A percentile compares a stretch with the other conserved stretches of the same genome.
Evolutionary conservation across 2,113 vertebrate genomes (phyloP).

Genomic region (Sardina pilchardus): DNA sequence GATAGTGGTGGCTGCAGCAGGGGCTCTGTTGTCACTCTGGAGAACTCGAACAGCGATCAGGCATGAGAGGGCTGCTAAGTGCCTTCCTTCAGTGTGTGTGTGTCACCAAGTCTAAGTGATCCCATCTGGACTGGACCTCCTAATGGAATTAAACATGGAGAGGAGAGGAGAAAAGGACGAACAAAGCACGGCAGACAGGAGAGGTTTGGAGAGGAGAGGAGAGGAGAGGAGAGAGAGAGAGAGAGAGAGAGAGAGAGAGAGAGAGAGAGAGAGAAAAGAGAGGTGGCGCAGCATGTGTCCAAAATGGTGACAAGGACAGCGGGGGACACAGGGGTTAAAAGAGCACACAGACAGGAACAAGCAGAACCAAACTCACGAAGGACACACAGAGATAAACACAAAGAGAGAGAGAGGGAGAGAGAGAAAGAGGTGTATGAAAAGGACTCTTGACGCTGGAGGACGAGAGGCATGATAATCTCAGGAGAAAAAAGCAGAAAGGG

Average conservation of each 20-base stretch:
- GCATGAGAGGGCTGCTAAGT: not conserved
- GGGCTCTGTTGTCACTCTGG: not conserved
- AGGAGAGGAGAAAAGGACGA: not conserved
- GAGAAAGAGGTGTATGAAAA: slow-evolving; percentile 41
- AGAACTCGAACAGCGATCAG: not conserved
- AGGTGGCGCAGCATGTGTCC: not conserved
- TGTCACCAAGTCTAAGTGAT: not conserved
- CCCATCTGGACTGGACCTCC: not conserved
- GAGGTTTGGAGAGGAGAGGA: not conserved
- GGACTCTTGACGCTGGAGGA: not conserved
- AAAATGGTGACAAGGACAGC: slow-evolving; percentile 8
- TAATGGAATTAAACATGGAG: slow-evolving; percentile 27
- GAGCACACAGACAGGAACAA: slow-evolving; percentile 23
- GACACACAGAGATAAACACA: slow-evolving; percentile 51
- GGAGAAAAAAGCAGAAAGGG: not conserved
- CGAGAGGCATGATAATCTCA: not conserved
- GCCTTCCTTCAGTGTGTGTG: not conserved
- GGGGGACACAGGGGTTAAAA: not conserved
- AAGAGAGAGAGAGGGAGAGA: slow-evolving; percentile 44
- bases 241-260: not conserved
- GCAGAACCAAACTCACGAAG: slow-evolving; percentile 43
- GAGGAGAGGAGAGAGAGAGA: not conserved
- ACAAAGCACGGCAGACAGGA: not conserved
- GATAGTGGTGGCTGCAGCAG: slow-evolving; percentile 7
- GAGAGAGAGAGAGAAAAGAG: not conserved